These are phyloP conservation scores for Omphaloscelis lunosa DNA, from an alignment of 2,888 invertebrate species.

Conservation along the genomic window DNA sequence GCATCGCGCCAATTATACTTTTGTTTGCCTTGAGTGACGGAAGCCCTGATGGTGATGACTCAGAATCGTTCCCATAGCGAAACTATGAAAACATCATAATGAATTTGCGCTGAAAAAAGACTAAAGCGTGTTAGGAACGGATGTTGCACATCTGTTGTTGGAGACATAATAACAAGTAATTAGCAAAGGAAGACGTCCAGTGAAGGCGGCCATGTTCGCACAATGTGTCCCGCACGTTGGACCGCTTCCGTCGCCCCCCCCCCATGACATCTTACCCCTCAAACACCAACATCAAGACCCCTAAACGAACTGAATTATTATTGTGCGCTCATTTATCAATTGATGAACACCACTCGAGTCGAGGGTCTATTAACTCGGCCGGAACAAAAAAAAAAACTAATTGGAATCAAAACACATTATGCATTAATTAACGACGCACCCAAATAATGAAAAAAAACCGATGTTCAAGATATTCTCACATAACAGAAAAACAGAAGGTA, in stretches of 20 bases:
- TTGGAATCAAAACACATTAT: conserved; percentile 46
- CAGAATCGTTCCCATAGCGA: conserved; percentile 37
- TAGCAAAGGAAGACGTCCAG: conserved; percentile 83
- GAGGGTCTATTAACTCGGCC: conserved; percentile 36
- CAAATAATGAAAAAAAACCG: conserved; percentile 58
- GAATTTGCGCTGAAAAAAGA: conserved; percentile 66
- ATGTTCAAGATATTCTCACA: conserved; percentile 63
- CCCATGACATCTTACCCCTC: conserved; percentile 66
- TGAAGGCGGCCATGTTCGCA: conserved; percentile 82
- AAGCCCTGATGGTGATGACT: conserved; percentile 57
- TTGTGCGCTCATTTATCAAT: conserved; percentile 70
- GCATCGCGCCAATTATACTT: conserved; percentile 67
- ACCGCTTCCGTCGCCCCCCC: conserved; percentile 78
- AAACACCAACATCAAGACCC: conserved; percentile 60
- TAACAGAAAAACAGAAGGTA: conserved; percentile 57
- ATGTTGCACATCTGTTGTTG: conserved; percentile 89
- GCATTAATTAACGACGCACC: conserved; percentile 64
- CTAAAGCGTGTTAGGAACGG: conserved; percentile 79
- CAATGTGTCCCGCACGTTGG: conserved; percentile 88
- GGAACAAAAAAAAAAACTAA: conserved; percentile 34
- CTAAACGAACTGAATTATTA: conserved; percentile 69
- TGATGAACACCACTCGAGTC: conserved; percentile 60
- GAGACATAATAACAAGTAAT: conserved; percentile 89
- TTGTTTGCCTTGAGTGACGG: conserved; percentile 67
- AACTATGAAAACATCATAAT: conserved; percentile 49